These are phyloP conservation scores for Himalopsyche anomala DNA, from an alignment of 2,888 invertebrate genomes.

Conservation along the genomic window DNA sequence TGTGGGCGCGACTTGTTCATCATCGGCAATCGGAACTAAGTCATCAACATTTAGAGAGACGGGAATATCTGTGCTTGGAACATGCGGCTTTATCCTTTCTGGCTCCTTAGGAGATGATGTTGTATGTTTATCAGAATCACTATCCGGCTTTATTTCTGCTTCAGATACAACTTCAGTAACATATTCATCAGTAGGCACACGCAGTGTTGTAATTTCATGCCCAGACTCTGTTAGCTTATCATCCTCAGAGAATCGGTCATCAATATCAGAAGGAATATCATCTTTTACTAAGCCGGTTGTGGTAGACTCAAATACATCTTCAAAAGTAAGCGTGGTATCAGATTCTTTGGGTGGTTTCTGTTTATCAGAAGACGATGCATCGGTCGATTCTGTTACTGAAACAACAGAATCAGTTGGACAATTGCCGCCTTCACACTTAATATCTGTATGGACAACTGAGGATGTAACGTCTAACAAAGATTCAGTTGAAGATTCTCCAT, in stretches of 20 bases:
- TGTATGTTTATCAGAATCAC: slow-evolving; percentile 4
- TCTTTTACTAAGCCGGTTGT: not conserved
- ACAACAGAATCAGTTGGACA: slow-evolving; percentile 53
- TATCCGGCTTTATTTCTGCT: slow-evolving; percentile 16
- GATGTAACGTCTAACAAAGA: not conserved
- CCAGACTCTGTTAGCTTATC: not conserved
- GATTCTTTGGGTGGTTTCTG: slow-evolving; percentile 18
- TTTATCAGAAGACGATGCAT: not conserved
- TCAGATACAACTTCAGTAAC: not conserved
- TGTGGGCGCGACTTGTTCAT: slow-evolving; percentile 28
- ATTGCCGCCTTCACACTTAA: slow-evolving; percentile 55
- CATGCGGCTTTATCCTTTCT: not conserved
- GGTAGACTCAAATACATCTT: not conserved
- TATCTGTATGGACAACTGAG: slow-evolving; percentile 2
- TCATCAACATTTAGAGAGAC: slow-evolving; percentile 19
- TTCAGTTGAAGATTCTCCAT: slow-evolving; percentile 20
- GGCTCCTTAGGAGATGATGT: not conserved
- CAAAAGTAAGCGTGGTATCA: not conserved
- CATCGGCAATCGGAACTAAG: slow-evolving; percentile 11
- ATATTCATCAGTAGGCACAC: slow-evolving; percentile 29
- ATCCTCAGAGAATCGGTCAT: slow-evolving; percentile 22
- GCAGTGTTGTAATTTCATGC: slow-evolving; percentile 14
- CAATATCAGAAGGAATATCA: slow-evolving; percentile 36
- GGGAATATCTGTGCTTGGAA: slow-evolving; percentile 27
- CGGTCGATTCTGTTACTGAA: not conserved